Base-by-base conservation (phyloP, 2,113 vertebrate genomes). In the Spea multiplicata region DNA sequence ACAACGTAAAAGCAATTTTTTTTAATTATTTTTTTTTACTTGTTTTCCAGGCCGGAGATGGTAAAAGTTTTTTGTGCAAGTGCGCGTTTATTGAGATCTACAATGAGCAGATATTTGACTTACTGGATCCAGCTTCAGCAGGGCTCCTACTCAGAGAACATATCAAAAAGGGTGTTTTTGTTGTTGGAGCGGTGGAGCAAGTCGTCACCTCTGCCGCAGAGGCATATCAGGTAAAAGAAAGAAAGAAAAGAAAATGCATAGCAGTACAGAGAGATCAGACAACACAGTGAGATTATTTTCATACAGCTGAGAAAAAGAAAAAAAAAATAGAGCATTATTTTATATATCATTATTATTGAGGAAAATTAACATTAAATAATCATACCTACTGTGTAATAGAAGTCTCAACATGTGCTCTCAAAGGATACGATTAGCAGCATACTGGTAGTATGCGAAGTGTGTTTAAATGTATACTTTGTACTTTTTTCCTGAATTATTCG, bases 21-120 rank as follows among this genome's bases (percentile, higher is more conserved):
- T 13, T 13, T 59, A 59, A 1, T 59, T 59, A 13, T 59, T 59
- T 12, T 12, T n/a, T 73, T 30, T 46, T 10, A 4, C 84, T 44
- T 83, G 57, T 82, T 83, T 87, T 82, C 17, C 75, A 98, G 96
- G 95, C 95, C 85, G 88, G 90, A 14, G 83, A 84, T 65, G 90
- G 89, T 9, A 99, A 96, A 88, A 96, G 91, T 82, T 99, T 99
- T 86, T 93, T 99, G 45, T 99, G 97, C 84, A 99, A 98, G 85
- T 98, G 96, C 81, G 98, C 96, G 2, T 99, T 99, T 82, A 98
- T 97, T 75, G 97, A 99, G 86, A 98, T 99, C 82, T 99, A 99
- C 90, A 99, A 98, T 0, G 96, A 99, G 72, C 97, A 99, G 90
- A 96, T 98, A 82, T 98, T 94, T 83, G 97, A 99, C 84, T 91